Evolutionary conservation across 2,797 vertebrate species (phyloP).

Genomic region (Acropternis orthonyx): DNA sequence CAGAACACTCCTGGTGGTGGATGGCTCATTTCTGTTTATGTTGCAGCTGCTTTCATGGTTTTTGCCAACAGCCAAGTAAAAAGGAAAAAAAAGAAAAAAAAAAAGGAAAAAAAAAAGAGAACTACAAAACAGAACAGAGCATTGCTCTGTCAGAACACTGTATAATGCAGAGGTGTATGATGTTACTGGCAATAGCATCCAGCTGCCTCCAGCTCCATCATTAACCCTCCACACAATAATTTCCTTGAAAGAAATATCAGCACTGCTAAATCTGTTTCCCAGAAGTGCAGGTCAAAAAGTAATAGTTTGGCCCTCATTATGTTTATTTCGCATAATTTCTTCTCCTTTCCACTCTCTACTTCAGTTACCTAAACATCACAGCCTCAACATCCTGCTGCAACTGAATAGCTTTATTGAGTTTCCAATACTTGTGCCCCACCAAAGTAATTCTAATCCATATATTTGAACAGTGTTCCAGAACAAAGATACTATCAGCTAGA

Average conservation of each 20-base stretch:
- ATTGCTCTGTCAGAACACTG: not conserved
- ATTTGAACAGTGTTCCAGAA: not conserved
- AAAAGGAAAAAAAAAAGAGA: not conserved
- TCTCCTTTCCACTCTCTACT: not conserved
- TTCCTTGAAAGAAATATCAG: not conserved
- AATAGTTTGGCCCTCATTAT: not conserved
- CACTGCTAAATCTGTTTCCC: not conserved
- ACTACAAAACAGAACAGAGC: not conserved
- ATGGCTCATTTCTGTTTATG: not conserved
- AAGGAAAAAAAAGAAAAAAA: not conserved
- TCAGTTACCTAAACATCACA: not conserved
- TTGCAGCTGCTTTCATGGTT: not conserved
- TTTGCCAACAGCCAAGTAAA: not conserved
- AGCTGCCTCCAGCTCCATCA: not conserved
- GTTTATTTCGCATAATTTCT: constrained; percentile 12
- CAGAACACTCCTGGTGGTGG: not conserved
- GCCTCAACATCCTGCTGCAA: not conserved
- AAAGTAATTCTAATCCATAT: not conserved
- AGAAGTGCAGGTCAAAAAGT: not conserved
- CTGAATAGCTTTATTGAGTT: not conserved
- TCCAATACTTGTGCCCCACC: not conserved
- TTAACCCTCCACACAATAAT: not conserved
- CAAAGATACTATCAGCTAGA: not conserved
- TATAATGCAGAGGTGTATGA: not conserved
- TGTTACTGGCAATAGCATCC: not conserved